Base-by-base conservation (phyloP, 2,888 invertebrate species). In the Gonocerus acuteangulatus region DNA sequence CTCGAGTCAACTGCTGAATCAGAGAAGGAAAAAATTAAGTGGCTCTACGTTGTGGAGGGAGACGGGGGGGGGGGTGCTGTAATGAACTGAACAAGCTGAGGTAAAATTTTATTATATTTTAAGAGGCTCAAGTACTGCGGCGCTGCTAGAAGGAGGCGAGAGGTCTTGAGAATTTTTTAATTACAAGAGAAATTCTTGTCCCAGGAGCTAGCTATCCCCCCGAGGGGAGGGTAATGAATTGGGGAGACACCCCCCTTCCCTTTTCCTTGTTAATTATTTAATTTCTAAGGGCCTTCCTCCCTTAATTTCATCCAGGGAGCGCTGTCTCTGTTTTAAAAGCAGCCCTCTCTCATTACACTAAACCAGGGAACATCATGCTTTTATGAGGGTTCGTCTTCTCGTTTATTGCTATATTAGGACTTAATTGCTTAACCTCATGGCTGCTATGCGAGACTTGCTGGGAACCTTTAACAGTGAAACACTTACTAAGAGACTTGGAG, bases 21-120 rank as follows among this genome's bases (percentile, higher is more conserved):
- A 51, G 34, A 11, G 18, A 2, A 11, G 7, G n/a, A 36, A 51
- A 34, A 51, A 51, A 51, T 51, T 51, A 51, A 51, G 51, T 51
- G 51, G 51, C 32, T 18, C 51, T 51, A 19, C 9, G n/a, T n/a
- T n/a, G n/a, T n/a, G n/a, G n/a, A n/a, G n/a, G 32, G 32, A 11
- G 11, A 11, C 6, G 11, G 32, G 11, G 32, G 7, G 7, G 32
- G 39, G 52, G 42, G 7, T 3, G 47, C 52, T 32, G 45, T 61
- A 61, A 61, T 61, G 61, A 61, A 61, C 61, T 51, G 60, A 45
- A 42, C 60, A 45, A 45, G 18, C 54, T 15, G 52, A 22, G 47
- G 23, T 44, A 23, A 21, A 61, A 61, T 61, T 61, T 61, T 61
- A 61, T 61, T 61, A 61, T 61, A 61, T 61, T 61, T 61, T 52